Base-by-base conservation (phyloP, 2,797 vertebrate species). In the Enteromius thamalakanensis region DNA sequence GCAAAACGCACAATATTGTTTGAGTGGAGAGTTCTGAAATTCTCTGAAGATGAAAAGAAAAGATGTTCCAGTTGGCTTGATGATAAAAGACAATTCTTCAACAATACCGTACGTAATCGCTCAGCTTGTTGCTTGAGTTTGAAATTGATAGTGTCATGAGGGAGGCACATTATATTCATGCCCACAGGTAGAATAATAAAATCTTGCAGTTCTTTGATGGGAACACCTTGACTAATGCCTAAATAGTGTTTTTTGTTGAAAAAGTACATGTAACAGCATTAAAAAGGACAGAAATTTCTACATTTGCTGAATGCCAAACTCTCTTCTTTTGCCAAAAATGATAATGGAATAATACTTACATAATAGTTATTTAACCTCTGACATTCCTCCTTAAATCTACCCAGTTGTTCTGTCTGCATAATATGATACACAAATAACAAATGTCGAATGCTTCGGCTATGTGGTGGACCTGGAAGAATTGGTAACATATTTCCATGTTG, bases 401-500 rank as follows among this genome's bases (percentile, higher is more conserved):
- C 42, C 51, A 80, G 60, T 58, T 72, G 26, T 83, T 80, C 72
- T 78, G 32, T 75, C 64, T 81, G 53, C 53, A 32, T 79, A 68
- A 77, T 78, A 58, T 67, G 32, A 64, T 79, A 84, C 80, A 84
- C 78, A 87, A 82, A 79, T 75, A 82, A 82, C 67, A 75, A 84
- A 84, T 76, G 69, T 80, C 62, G 79, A 78, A 62, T 62, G 80
- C 80, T 87, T 82, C 84, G 83, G 83, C 53, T 81, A 72, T 86
- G 80, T 19, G 37, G 60, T 87, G 72, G 77, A 86, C 86, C 82
- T 81, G 75, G 53, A 77, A 65, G 69, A 77, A 83, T 78, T 85
- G 85, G 78, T 81, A 85, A 72, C 67, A 83, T 85, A 87, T 86
- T 82, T 81, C 76, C 68, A 70, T 84, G 87, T 88, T 88, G 82